These are phyloP conservation scores for Furnarius figulus DNA, from an alignment of 2,113 vertebrate genomes.

Conservation along the genomic window DNA sequence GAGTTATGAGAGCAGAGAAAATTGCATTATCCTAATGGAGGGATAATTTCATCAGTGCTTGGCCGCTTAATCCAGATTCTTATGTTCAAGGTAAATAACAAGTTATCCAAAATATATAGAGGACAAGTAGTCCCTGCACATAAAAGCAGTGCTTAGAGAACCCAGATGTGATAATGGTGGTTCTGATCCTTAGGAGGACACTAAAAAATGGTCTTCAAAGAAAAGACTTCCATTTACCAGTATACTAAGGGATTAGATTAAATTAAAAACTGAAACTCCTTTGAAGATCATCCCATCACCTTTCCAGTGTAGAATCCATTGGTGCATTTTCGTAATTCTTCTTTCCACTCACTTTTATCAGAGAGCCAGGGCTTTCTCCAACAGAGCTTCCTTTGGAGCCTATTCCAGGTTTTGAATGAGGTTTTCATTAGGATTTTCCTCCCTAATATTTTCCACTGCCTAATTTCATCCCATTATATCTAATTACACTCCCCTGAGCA, in stretches of 20 bases:
- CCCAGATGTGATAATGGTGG: neutral
- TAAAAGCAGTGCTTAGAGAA: neutral
- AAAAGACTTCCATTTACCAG: neutral
- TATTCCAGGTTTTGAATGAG: neutral
- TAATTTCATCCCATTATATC: conserved; percentile 35
- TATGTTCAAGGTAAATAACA: neutral
- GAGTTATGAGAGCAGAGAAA: neutral
- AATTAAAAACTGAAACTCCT: neutral
- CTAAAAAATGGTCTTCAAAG: neutral
- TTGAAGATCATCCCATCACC: neutral
- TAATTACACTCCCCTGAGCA: conserved; percentile 33
- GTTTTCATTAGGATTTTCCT: conserved; percentile 19
- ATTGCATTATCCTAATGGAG: neutral
- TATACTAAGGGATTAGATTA: neutral
- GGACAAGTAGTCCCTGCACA: neutral
- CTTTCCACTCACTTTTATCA: neutral
- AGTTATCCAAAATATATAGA: neutral
- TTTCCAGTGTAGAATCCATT: neutral
- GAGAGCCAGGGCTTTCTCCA: neutral
- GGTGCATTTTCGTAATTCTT: neutral
- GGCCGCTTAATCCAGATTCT: neutral
- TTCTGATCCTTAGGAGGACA: neutral
- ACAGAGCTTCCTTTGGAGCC: neutral
- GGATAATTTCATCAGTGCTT: neutral
- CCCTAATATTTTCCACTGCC: conserved; percentile 48